These are phyloP conservation scores for Branchipolynoe longqiensis DNA, from an alignment of 2,888 invertebrate species.

Conservation along the genomic window DNA sequence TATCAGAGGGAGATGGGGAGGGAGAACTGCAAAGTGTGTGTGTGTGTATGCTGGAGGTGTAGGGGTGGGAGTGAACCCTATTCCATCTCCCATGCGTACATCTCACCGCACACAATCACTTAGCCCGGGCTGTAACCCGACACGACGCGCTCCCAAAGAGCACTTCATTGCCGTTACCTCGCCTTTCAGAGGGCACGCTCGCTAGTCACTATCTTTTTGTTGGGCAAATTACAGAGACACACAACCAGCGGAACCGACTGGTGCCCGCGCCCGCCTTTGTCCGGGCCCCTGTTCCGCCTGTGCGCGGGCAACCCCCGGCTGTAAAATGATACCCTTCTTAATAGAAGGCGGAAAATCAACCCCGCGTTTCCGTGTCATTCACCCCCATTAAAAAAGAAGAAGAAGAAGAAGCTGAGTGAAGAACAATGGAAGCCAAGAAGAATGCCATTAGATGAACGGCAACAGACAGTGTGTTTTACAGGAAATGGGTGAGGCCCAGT, in stretches of 20 bases:
- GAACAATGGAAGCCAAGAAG: no score
- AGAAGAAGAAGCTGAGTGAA: no score
- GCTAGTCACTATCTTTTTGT: constrained; percentile 36
- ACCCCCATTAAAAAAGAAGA: constrained; percentile 19
- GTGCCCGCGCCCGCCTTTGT: constrained; percentile 35
- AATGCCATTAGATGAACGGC: constrained; percentile 38
- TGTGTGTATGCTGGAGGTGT: no score
- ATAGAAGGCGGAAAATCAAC: constrained; percentile 54
- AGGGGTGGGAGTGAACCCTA: no score
- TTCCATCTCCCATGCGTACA: no score
- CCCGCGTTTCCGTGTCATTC: constrained; percentile 36
- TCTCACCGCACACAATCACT: constrained; percentile 38
- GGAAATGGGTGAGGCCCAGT: background rate
- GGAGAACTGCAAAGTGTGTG: no score
- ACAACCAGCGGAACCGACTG: constrained; percentile 1
- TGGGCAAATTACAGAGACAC: constrained; percentile 47
- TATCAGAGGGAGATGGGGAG: constrained; percentile 4
- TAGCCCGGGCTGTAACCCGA: constrained; percentile 26
- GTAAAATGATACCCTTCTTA: constrained; percentile 50
- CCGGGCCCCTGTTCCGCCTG: background rate
- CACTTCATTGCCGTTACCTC: constrained; percentile 29
- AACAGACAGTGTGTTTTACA: constrained; percentile 12
- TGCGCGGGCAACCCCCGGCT: background rate
- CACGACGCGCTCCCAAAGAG: background rate
- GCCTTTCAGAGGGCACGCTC: constrained; percentile 29